These are phyloP conservation scores for Ectropis grisescens DNA, from an alignment of 1,140 invertebrate species.

Conservation along the genomic window DNA sequence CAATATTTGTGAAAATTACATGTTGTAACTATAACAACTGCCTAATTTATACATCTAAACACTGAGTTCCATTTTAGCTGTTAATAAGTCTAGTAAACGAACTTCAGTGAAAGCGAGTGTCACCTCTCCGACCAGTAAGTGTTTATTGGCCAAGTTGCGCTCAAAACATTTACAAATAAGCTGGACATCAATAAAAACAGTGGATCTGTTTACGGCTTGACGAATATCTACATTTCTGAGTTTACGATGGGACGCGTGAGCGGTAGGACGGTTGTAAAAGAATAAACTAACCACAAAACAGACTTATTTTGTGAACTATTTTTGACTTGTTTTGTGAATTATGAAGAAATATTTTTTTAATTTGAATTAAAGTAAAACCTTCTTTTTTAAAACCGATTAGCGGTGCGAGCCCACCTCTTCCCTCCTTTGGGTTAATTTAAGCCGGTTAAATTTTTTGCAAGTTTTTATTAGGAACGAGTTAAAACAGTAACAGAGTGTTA, in stretches of 20 bases:
- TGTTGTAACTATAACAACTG: no score
- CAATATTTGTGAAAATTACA: no score
- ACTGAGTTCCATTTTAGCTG: no score
- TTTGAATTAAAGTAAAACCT: background rate
- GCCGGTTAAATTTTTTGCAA: no score
- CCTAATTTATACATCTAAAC: no score
- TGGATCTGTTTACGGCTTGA: conserved; percentile 29
- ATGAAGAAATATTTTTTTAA: background rate
- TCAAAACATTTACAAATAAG: conserved; percentile 30
- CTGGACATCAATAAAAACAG: conserved; percentile 26
- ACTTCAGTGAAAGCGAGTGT: no score
- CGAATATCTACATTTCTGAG: conserved; percentile 19
- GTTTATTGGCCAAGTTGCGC: conserved; percentile 10
- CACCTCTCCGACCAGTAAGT: no score
- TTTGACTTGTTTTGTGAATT: background rate
- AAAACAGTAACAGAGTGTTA: no score
- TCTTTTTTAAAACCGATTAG: background rate
- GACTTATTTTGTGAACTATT: conserved; percentile 3
- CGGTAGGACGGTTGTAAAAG: conserved; percentile 12
- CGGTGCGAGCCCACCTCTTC: no score
- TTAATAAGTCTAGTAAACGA: no score
- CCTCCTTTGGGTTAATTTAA: no score
- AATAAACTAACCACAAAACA: conserved; percentile 2
- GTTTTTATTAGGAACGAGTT: no score
- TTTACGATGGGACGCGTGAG: conserved; percentile 15